phyloP scores from a whole-genome alignment of 2,888 invertebrate species.

The Tetranychus piercei region DNA sequence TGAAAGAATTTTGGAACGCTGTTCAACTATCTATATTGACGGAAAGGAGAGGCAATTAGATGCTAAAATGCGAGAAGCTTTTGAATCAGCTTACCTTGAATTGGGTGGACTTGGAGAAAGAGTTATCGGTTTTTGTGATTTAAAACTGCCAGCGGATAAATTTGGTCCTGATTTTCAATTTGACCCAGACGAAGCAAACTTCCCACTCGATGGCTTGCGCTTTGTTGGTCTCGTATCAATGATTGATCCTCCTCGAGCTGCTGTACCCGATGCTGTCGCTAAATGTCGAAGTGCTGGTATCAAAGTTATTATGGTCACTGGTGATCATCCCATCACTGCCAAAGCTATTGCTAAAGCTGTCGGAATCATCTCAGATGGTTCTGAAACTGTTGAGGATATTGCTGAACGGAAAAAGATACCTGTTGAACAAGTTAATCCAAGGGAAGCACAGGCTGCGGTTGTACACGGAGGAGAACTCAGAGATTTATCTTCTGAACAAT shows the following conservation, averaged over 20 bases:
- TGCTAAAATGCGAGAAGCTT: slow-evolving; percentile 82
- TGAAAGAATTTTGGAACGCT: slow-evolving; percentile 50
- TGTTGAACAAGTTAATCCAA: slow-evolving; percentile 31
- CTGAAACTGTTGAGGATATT: slow-evolving; percentile 75
- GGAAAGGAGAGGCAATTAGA: slow-evolving; percentile 75
- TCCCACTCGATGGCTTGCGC: slow-evolving; percentile 64
- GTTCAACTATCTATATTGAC: slow-evolving; percentile 68
- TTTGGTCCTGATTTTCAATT: slow-evolving; percentile 81
- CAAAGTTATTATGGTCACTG: slow-evolving; percentile 76
- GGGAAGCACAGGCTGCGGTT: slow-evolving; percentile 31
- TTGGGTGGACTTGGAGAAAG: slow-evolving; percentile 78
- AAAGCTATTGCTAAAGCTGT: slow-evolving; percentile 87
- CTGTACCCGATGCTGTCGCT: slow-evolving; percentile 93
- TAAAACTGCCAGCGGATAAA: slow-evolving; percentile 67
- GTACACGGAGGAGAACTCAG: slow-evolving; percentile 32
- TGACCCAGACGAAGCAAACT: slow-evolving; percentile 67
- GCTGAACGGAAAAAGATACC: slow-evolving; percentile 75
- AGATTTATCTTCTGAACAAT: slow-evolving; percentile 30
- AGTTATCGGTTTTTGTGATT: slow-evolving; percentile 76
- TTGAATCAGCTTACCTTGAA: slow-evolving; percentile 80
- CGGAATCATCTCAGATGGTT: slow-evolving; percentile 77
- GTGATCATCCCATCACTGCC: slow-evolving; percentile 87
- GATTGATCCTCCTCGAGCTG: slow-evolving; percentile 94
- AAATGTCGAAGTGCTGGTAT: slow-evolving; percentile 94
- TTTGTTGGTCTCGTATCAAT: slow-evolving; percentile 94